Evolutionary conservation across 2,113 vertebrate genomes (phyloP).

Genomic region (Oxygymnocypris stewartii): DNA sequence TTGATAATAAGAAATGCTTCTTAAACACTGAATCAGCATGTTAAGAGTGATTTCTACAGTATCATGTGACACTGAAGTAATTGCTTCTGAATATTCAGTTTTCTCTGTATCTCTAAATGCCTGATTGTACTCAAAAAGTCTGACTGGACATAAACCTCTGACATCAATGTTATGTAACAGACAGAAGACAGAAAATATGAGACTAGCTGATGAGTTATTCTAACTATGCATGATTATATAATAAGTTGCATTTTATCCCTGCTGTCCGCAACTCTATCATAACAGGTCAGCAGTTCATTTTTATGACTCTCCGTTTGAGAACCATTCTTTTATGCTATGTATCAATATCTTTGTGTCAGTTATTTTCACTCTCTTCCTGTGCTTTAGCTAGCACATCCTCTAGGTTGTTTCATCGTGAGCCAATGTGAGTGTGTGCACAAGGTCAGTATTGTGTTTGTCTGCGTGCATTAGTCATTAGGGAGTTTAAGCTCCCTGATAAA

Average conservation of each 20-base stretch:
- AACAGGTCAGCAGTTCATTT: too few relatives aligned
- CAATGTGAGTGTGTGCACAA: constrained; percentile 15
- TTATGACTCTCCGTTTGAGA: neutral
- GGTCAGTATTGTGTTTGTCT: constrained; percentile 30
- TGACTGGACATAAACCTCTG: neutral
- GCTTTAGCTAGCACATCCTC: neutral
- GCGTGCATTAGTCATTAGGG: constrained; percentile 40
- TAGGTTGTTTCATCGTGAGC: constrained; percentile 11
- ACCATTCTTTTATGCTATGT: neutral
- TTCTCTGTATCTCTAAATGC: neutral
- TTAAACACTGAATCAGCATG: neutral
- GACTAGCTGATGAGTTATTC: neutral
- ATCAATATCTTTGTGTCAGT: too few relatives aligned
- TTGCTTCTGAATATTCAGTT: neutral
- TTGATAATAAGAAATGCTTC: neutral
- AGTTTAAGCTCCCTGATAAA: constrained; percentile 16
- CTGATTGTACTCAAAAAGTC: neutral
- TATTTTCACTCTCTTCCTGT: neutral
- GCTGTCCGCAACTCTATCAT: too few relatives aligned
- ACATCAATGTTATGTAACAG: neutral
- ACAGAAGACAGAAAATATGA: neutral
- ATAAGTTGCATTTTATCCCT: too few relatives aligned
- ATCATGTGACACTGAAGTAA: neutral
- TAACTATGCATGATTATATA: neutral
- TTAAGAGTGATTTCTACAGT: neutral